A percentile compares a stretch with the other conserved stretches of the same genome.
Evolutionary conservation across 2,797 vertebrate species (phyloP).

Genomic region (Chromobotia macracanthus): DNA sequence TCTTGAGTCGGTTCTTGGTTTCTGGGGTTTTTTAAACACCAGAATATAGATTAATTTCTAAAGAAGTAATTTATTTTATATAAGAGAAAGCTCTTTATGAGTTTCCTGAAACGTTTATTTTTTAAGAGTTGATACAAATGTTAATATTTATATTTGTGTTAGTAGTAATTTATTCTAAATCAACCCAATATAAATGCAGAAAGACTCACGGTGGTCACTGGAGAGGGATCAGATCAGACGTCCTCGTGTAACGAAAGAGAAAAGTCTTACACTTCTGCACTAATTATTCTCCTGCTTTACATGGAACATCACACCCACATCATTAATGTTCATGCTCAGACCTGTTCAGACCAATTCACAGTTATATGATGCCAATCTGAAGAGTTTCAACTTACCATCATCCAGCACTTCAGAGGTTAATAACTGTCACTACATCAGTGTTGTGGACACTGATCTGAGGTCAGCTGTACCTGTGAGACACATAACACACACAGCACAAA

Average conservation of each 20-base stretch:
- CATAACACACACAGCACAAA: background rate
- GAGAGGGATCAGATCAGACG: background rate
- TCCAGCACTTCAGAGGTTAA: background rate
- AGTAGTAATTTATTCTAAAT: background rate
- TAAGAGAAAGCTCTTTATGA: no score
- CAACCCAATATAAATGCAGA: background rate
- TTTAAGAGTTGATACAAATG: background rate
- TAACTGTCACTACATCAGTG: background rate
- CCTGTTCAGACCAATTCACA: background rate
- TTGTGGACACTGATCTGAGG: background rate
- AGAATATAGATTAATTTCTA: no score
- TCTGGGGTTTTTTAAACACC: no score
- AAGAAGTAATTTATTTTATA: no score
- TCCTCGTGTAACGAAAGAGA: conserved; percentile 8
- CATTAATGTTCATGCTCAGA: background rate
- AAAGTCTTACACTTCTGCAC: background rate
- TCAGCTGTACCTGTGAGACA: conserved; percentile 10
- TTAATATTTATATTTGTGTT: background rate
- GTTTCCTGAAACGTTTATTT: background rate
- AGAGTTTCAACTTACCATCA: conserved; percentile 33
- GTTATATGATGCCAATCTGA: no score
- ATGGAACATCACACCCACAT: conserved; percentile 18
- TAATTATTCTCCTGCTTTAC: conserved; percentile 25
- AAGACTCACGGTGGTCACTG: conserved; percentile 8
- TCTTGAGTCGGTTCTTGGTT: no score